Evolutionary conservation across 2,888 invertebrate genomes (phyloP).

Genomic region (Eulithis testata): DNA sequence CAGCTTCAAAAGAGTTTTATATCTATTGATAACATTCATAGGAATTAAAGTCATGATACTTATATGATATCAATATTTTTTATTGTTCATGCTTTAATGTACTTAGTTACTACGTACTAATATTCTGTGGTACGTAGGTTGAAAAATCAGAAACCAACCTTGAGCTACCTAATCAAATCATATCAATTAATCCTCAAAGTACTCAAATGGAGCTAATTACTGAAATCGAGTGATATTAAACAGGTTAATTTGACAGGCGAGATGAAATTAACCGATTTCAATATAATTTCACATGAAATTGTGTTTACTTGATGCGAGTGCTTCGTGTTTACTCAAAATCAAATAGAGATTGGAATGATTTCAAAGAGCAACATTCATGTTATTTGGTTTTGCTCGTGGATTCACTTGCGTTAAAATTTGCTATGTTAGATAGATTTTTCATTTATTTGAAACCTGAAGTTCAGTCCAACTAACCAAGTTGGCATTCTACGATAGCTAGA

Average conservation of each 20-base stretch:
- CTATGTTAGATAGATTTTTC: no score
- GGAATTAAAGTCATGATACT: no score
- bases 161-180: constrained; percentile 21
- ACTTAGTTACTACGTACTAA: not conserved
- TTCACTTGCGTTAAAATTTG: no score
- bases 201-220: constrained; percentile 50
- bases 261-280: constrained; percentile 61
- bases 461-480: no score
- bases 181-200: constrained; percentile 27
- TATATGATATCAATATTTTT: not conserved
- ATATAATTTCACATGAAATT: constrained; percentile 63
- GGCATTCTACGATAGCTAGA: no score
- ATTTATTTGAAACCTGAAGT: no score
- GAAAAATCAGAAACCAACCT: no score
- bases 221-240: constrained; percentile 60
- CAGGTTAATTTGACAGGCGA: constrained; percentile 55
- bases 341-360: constrained; percentile 3
- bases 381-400: not conserved
- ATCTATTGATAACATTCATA: no score
- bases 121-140: no score
- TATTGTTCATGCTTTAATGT: not conserved
- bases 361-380: not conserved
- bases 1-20: no score
- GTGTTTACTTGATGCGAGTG: constrained; percentile 53
- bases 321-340: constrained; percentile 42